Conservation (phyloP, 2,113 vertebrate genomes). For the Podarcis muralis region DNA sequence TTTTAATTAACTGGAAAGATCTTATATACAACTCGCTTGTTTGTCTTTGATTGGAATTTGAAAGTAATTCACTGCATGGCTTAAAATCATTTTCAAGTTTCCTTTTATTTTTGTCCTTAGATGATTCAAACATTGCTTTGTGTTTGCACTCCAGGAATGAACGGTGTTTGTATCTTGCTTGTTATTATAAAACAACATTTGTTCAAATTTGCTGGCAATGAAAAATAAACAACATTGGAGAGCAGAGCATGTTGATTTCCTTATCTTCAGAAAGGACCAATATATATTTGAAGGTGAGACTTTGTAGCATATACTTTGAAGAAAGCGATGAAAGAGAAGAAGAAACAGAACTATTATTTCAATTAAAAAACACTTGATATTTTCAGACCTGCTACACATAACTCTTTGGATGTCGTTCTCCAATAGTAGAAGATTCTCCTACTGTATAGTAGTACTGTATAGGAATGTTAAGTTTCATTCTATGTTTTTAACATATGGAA, state of each 20-base stretch:
- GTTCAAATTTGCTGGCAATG: constrained; percentile 15
- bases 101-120: constrained; percentile 3
- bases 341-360: neutral
- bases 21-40: neutral
- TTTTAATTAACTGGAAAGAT: neutral
- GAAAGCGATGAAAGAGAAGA: neutral
- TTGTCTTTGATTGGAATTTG: constrained; percentile 4
- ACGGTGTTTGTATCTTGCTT: neutral
- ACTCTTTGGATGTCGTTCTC: neutral
- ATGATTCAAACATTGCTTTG: constrained; percentile 9
- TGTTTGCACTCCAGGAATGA: neutral
- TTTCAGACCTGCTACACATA: neutral
- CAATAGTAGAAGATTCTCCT: neutral
- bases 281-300: constrained; percentile 1
- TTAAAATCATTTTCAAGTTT: constrained; percentile 3
- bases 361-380: neutral
- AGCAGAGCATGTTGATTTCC: constrained; percentile 6
- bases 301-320: neutral
- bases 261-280: neutral
- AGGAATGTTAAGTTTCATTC: neutral
- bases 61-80: neutral
- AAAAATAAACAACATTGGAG: neutral
- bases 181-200: constrained; percentile 15
- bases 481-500: neutral
- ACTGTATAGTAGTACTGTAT: no score